A percentile compares a stretch with the other conserved stretches of the same genome.
These are phyloP conservation scores for Psylliodes chrysocephalus DNA, from an alignment of 2,888 invertebrate genomes.

Conservation along the genomic window DNA sequence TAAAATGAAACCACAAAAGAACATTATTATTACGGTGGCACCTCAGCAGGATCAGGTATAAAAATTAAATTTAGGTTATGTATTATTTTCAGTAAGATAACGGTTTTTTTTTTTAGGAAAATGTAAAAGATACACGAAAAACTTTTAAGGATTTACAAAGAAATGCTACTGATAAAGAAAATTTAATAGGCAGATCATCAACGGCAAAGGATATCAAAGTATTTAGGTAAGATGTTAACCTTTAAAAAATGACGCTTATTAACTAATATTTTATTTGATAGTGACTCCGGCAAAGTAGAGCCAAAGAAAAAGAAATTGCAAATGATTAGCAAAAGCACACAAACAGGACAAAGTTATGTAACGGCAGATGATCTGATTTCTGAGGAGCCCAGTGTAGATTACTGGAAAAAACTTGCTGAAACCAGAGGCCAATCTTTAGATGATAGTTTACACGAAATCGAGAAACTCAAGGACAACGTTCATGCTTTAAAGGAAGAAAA, in stretches of 20 bases:
- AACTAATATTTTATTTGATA: slow-evolving; percentile 27
- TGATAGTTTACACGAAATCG: slow-evolving; percentile 79
- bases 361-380: slow-evolving; percentile 77
- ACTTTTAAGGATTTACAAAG: slow-evolving; percentile 81
- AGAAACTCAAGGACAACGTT: slow-evolving; percentile 67
- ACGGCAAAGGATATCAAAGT: slow-evolving; percentile 54
- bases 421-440: slow-evolving; percentile 77
- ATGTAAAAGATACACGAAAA: slow-evolving; percentile 70
- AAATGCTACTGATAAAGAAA: slow-evolving; percentile 79
- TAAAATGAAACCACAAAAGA: slow-evolving; percentile 58
- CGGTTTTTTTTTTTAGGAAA: slow-evolving; percentile 65
- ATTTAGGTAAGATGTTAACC: slow-evolving; percentile 19
- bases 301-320: slow-evolving; percentile 61
- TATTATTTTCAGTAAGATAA: slow-evolving; percentile 14
- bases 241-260: not conserved
- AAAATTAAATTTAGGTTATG: slow-evolving; percentile 42
- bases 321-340: slow-evolving; percentile 69
- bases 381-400: slow-evolving; percentile 76
- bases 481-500: slow-evolving; percentile 70
- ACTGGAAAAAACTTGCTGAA: slow-evolving; percentile 82
- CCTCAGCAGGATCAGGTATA: slow-evolving; percentile 58
- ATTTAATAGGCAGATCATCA: slow-evolving; percentile 74
- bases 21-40: slow-evolving; percentile 54
- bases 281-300: slow-evolving; percentile 43
- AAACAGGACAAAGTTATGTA: slow-evolving; percentile 69